Conservation (phyloP, 1,140 invertebrate species). For the Teleopsis dalmanni region DNA sequence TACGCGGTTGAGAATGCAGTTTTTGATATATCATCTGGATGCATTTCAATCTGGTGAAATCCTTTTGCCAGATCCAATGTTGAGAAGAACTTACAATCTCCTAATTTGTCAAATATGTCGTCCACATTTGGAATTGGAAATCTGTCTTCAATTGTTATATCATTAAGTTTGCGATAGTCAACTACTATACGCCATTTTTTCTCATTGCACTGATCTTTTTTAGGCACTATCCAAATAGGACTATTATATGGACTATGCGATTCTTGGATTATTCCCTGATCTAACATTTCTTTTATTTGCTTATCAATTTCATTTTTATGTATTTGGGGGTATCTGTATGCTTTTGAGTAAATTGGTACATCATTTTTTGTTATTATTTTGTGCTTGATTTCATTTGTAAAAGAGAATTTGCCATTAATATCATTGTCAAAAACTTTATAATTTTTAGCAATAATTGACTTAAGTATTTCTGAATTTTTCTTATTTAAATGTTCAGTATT, state of each 20-base stretch:
- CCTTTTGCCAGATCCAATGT: slow-evolving; percentile 17
- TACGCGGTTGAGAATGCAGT: slow-evolving; percentile 20
- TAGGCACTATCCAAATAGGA: slow-evolving; percentile 16
- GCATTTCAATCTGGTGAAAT: slow-evolving; percentile 18
- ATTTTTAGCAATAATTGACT: too few relatives aligned
- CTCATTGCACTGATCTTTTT: slow-evolving; percentile 20
- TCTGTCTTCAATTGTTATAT: slow-evolving; percentile 13
- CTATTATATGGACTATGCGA: slow-evolving; percentile 29
- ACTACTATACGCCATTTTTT: slow-evolving; percentile 37
- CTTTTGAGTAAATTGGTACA: slow-evolving; percentile 27
- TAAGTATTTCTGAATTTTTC: too few relatives aligned
- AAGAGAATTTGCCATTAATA: too few relatives aligned
- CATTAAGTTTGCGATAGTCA: slow-evolving; percentile 39
- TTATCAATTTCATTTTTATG: slow-evolving; percentile 38
- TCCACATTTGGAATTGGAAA: slow-evolving; percentile 11
- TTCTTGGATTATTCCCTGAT: slow-evolving; percentile 38
- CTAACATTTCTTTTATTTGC: slow-evolving; percentile 28
- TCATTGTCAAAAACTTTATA: too few relatives aligned
- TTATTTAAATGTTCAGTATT: too few relatives aligned
- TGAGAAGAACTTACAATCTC: slow-evolving; percentile 10
- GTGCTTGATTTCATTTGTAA: slow-evolving; percentile 16
- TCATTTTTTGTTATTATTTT: slow-evolving; percentile 21
- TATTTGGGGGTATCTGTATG: slow-evolving; percentile 34
- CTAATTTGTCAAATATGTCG: slow-evolving; percentile 11
- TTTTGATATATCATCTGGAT: slow-evolving; percentile 14